Base-by-base conservation (phyloP, 2,113 vertebrate species). In the Heterocephalus glaber region DNA sequence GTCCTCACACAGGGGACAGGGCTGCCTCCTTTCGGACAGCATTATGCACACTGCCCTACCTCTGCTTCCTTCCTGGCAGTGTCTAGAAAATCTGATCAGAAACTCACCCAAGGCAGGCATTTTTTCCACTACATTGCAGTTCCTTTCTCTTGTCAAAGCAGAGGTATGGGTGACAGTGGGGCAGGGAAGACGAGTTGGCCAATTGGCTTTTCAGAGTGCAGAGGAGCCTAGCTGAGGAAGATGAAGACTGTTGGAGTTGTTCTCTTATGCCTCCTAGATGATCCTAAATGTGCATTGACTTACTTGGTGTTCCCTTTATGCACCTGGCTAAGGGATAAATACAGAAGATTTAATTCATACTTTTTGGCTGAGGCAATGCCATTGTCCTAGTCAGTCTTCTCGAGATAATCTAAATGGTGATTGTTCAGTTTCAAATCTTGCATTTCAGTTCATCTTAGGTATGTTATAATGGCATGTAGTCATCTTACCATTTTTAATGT, bases 31-130 rank as follows among this genome's bases (percentile, higher is more conserved):
- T 68, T 80, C 63, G 58, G 70, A n/a, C 6, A 44, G 49, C 30
- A 1, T 85, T 44, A 38, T 47, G 66, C 28, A 13, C 41, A 72
- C 38, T 44, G 38, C 26, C 5, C 41, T 19, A 35, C n/a, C 47
- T 38, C 44, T n/a, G 38, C 74, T 95, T 95, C 94, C 66, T 95
- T 94, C 94, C 74, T 91, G 91, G 88, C 70, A 92, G 76, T 38
- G 1, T 68, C 79, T 90, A 82, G 77, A 94, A 97, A 92, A 94
- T 61, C 60, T 74, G 85, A 86, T 96, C 72, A 96, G 90, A 97
- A 76, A 82, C 65, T n/a, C 60, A 86, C 41, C 22, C 81, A 79
- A 89, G 35, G 28, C 56, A 86, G 77, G 19, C 74, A 61, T 83
- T 95, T 76, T 89, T 86, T 60, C 72, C 79, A 65, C 56, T 66